phyloP scores from a whole-genome alignment of 2,888 invertebrate genomes.

The Patella ulyssiponensis region DNA sequence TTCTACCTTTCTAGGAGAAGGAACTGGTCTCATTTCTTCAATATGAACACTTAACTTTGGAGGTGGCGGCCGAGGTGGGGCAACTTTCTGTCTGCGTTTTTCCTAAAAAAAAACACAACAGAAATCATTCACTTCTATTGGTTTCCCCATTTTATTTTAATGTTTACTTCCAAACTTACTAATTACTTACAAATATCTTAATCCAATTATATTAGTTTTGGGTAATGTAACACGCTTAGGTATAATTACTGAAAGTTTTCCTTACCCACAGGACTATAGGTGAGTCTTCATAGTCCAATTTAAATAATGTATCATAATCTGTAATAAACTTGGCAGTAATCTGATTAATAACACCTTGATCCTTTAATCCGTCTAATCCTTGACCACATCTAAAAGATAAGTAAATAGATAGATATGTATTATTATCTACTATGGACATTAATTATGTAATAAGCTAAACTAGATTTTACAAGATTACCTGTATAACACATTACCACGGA shows the following conservation, averaged over 20 bases:
- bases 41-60: constrained; percentile 51
- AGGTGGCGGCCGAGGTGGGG: constrained; percentile 67
- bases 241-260: neutral
- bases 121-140: too few relatives aligned
- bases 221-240: too few relatives aligned
- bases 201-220: too few relatives aligned
- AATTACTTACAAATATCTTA: too few relatives aligned
- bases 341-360: constrained; percentile 73
- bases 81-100: constrained; percentile 52
- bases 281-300: constrained; percentile 48
- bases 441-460: too few relatives aligned
- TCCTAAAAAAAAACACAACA: constrained; percentile 37
- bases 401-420: too few relatives aligned
- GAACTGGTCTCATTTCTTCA: constrained; percentile 49
- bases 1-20: constrained; percentile 47
- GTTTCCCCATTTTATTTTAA: too few relatives aligned
- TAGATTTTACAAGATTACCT: too few relatives aligned
- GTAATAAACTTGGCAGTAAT: constrained; percentile 71
- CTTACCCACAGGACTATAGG: constrained; percentile 56
- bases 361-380: constrained; percentile 70
- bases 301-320: constrained; percentile 70
- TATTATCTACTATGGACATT: too few relatives aligned
- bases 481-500: too few relatives aligned
- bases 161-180: too few relatives aligned
- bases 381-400: constrained; percentile 61